Base-by-base conservation (phyloP, 2,888 invertebrate genomes). In the Hylaea fasciaria region DNA sequence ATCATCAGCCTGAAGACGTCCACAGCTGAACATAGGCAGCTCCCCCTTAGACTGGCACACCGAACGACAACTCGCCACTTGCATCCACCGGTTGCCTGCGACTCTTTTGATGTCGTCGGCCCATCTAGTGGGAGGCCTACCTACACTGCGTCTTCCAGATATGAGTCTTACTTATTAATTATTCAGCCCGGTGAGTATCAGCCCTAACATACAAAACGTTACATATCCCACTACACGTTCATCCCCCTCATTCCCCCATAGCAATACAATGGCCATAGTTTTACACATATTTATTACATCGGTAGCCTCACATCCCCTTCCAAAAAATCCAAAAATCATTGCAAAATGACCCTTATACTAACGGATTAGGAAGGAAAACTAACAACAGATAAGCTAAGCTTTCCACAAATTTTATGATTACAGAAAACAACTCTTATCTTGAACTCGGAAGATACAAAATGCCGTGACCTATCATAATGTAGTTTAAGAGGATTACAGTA, bases 401-500 rank as follows among this genome's bases (percentile, higher is more conserved):
- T 22, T 7, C 10, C 10, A 5, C 2, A 37, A 11, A 47, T n/a
- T n/a, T 40, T 8, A 2, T 13, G 8, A 44, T n/a, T 39, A 29
- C 35, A 4, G 3, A 49, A 43, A 43, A 44, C 49, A 22, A 14
- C 22, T 43, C 13, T 9, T 56, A 44, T 44, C 13, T 35, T 40
- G 4, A 11, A 8, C 7, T 1, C 0, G 16, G 8, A 49, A 44
- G 48, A 28, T 43, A 44, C 47, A 53, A 59, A 44, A 53, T 49
- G 8, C 43, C 7, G 10, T 44, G 44, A 12, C 43, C 39, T 53
- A 52, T 53, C 41, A 49, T 16, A 65, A 53, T 65, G 72, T 78
- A 77, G 81, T 83, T 80, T 81, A 77, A 77, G 76, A 70, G 81
- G 82, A 82, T 82, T 79, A 80, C 72, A 41, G 62, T 56, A 57